Evolutionary conservation across 2,888 invertebrate species (phyloP), one percentile per base, ranked within the genome.

Genomic region (Drosophila birchii): DNA sequence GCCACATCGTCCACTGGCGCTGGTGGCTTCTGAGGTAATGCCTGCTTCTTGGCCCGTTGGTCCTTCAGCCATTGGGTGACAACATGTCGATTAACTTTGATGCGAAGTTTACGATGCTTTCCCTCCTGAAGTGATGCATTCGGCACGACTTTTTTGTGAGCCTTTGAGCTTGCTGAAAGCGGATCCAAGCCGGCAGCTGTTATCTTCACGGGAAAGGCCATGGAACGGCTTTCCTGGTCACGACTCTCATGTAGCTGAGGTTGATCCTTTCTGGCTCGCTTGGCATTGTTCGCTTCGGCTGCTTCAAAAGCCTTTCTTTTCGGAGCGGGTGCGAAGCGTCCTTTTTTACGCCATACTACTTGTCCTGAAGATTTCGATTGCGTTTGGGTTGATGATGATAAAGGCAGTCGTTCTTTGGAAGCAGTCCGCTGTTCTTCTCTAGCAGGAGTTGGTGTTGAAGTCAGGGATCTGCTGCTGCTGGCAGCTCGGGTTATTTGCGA

Each of bases 81-180:
- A 2, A 59, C 32, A 8, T 20, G 49, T 0, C 87, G 81, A 76
- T 82, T 90, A 3, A 88, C 29, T n/a, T 70, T 80, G 2, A 90
- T 79, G 3, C 78, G 73, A 26, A 80, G 18, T 29, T 82, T 76
- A 14, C 78, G 78, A 16, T n/a, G 1, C 41, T 79, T 81, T 2
- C 29, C 16, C 5, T 38, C 36, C 16, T 3, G 34, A 4, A 16
- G 6, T 34, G 20, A 16, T 18, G 20, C 8, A 2, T 49, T 49
- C 18, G 18, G 7, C 5, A 60, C 26, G 2, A 34, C 34, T 16
- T 59, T 49, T 12, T 45, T 4, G 1, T 43, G 29, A 14, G 32
- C 8, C 7, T 16, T 29, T 14, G 20, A 1, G 2, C 5, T 8
- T 12, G 16, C 18, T 14, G 26, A 4, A 6, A 18, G 1, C 2